phyloP scores from a whole-genome alignment of 2,797 vertebrate species.

The Anguilla pacifica region DNA sequence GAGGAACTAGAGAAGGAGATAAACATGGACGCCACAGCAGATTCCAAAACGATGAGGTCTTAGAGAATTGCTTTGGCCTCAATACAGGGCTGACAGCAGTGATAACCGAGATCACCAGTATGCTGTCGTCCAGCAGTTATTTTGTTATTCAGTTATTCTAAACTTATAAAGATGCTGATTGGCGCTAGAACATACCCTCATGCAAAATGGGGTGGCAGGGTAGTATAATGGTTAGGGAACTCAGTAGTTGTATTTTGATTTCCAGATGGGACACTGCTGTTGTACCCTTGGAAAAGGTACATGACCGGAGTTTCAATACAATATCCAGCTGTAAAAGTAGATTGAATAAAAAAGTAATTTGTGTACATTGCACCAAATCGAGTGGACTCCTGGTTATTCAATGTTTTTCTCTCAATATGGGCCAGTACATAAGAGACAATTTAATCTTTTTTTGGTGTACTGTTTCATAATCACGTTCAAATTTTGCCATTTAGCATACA shows the following conservation, averaged over 20 bases:
- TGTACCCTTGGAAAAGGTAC: background rate
- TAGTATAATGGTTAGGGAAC: background rate
- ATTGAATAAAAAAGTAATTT: background rate
- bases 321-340: background rate
- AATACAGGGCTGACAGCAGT: background rate
- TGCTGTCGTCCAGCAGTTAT: background rate
- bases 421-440: background rate
- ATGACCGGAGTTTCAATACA: background rate
- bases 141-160: background rate
- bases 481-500: background rate
- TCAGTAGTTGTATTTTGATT: background rate
- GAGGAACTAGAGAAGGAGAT: background rate
- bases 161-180: background rate
- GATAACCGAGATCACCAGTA: background rate
- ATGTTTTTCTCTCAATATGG: background rate
- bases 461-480: background rate
- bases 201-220: background rate
- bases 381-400: background rate
- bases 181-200: background rate
- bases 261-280: background rate
- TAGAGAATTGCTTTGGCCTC: background rate
- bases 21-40: background rate
- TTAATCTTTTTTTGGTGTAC: background rate
- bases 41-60: background rate
- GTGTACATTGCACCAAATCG: background rate